Conservation (phyloP, 1,140 invertebrate species). For the Acromyrmex echinatior region DNA sequence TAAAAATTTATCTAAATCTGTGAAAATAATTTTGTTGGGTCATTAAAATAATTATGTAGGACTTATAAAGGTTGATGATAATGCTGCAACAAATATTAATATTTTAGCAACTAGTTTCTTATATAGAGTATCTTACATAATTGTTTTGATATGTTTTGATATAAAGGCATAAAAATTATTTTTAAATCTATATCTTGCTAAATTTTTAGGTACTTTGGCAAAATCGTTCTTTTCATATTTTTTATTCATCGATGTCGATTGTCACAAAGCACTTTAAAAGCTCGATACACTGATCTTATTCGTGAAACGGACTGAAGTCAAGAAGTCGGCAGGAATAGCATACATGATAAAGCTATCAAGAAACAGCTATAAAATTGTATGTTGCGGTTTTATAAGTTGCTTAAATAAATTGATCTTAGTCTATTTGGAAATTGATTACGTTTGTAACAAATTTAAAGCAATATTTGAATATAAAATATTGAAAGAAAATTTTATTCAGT, state of each 20-base stretch:
- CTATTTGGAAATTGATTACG: neutral
- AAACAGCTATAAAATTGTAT: neutral
- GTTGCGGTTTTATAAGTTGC: neutral
- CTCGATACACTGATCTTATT: neutral
- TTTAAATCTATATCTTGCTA: too few species aligned
- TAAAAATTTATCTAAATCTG: too few species aligned
- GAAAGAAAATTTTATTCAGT: neutral
- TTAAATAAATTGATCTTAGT: neutral
- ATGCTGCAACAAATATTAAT: too few species aligned
- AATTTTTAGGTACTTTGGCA: too few species aligned
- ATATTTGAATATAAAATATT: neutral
- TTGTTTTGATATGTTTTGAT: too few species aligned
- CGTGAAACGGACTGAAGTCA: neutral
- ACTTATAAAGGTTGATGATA: too few species aligned
- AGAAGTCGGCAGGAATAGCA: neutral
- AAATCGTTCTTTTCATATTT: too few species aligned
- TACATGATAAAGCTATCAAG: neutral
- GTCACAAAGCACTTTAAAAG: neutral
- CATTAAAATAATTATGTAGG: too few species aligned
- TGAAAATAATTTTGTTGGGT: too few species aligned
- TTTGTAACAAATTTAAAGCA: neutral
- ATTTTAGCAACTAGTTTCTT: too few species aligned
- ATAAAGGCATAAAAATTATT: too few species aligned
- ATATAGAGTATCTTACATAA: too few species aligned
- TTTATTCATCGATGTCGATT: conserved; percentile 41